Evolutionary conservation across 2,888 invertebrate genomes (phyloP), one percentile per base, ranked within the genome.

Genomic region (Tetranychus truncatus): DNA sequence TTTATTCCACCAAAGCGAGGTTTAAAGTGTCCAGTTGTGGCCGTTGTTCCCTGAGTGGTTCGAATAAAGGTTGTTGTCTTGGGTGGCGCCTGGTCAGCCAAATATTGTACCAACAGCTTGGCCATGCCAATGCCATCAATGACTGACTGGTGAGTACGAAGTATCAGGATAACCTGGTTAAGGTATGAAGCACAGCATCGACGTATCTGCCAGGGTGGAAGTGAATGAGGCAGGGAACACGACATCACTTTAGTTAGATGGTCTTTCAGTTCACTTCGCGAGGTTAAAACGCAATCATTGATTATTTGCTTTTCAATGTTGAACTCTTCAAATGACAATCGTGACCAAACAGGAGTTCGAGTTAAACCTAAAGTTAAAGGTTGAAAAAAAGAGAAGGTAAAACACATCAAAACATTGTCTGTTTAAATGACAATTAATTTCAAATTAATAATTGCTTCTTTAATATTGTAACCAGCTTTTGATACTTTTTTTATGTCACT

Each of bases 111-210:
- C 78, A 79, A 74, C 55, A 79, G 78, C 9, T 18, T 82, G 11
- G 86, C 82, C 76, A 86, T 80, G 0, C 85, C 84, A 76, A 85
- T 83, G 15, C 86, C 86, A 79, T 86, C 86, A 0, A 85, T 83
- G 46, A 86, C 80, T 76, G 84, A 83, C 71, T 85, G 85, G 79
- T 86, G 86, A 66, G 84, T 82, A 1, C 86, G 80, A 67, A 86
- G 80, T 71, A 85, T 80, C 8, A 84, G 81, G 15, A 86, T 78
- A 7, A 86, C 82, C 74, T 84, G 84, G 74, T 76, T 75, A 24
- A 72, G 72, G 44, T 75, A 76, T 4, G 73, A 11, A 44, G 75
- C 76, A 4, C 15, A 45, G n/a, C 71, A 71, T 34, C 74, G 76
- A 55, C 79, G 76, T 55, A 86, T 81, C 79, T 86, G 85, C 86